These are phyloP conservation scores for Choloepus didactylus DNA, from an alignment of 2,797 vertebrate species.

Conservation along the genomic window DNA sequence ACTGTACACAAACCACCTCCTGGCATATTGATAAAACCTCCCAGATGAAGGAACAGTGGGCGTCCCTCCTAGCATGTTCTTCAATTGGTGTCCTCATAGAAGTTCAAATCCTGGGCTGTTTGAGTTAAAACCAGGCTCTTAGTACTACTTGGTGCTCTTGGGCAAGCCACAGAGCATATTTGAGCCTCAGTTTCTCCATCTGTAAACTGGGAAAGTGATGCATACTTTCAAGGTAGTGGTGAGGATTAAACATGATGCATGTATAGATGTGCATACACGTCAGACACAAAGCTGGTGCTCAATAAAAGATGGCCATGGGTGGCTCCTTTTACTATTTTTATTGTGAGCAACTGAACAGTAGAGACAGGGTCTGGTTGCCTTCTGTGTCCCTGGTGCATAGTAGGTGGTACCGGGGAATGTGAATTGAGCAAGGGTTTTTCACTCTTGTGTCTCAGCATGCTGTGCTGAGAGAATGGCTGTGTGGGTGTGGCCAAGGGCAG, in stretches of 20 bases:
- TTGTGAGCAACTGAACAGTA: not conserved
- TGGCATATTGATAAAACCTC: not conserved
- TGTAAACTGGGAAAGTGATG: constrained; percentile 1
- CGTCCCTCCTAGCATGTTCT: not conserved
- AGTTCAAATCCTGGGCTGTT: not conserved
- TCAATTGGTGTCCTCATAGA: not conserved
- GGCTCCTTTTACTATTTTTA: not conserved
- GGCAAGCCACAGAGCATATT: not conserved
- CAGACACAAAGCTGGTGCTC: not conserved
- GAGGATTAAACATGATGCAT: not conserved
- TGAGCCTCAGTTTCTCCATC: not conserved
- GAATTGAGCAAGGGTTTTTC: no score
- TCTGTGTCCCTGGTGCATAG: not conserved
- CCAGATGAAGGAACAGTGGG: not conserved
- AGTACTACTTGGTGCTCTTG: not conserved
- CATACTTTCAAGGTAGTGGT: not conserved
- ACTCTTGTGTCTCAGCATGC: not conserved
- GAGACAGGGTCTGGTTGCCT: not conserved
- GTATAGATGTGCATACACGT: not conserved
- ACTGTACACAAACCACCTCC: not conserved
- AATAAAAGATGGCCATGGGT: not conserved
- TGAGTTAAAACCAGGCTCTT: not conserved
- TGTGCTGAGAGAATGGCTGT: not conserved
- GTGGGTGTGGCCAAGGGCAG: not conserved
- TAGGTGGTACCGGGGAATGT: not conserved